Evolutionary conservation across 1,140 invertebrate species (phyloP), one percentile per base, ranked within the genome.

Genomic region (Zaprionus camerounensis): DNA sequence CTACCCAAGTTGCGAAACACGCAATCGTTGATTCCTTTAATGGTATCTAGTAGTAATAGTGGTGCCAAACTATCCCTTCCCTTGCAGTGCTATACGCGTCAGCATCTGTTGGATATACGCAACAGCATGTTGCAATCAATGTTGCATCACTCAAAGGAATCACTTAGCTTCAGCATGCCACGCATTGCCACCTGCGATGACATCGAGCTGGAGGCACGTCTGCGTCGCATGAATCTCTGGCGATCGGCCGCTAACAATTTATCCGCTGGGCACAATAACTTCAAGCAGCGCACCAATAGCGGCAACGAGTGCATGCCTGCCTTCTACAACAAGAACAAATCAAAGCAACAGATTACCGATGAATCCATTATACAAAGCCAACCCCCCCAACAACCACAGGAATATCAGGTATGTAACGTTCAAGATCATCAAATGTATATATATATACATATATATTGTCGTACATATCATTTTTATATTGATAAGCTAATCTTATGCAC

Each of bases 171-270:
- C 17, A 76, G 67, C 2, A 85, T 84, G 74, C 87, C 91, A 6
- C 84, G 78, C n/a, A 92, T 92, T 13, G 91, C 91, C 12, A 92
- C 91, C 44, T 92, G 91, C 28, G 91, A 92, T 69, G 91, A 90
- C 31, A 91, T 92, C n/a, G 91, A 92, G 34, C 51, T 92, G 58
- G 91, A 92, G 64, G 91, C 65, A 1, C 87, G 91, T 3, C 41
- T 92, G 22, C 82, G 88, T 7, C 87, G 91, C n/a, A 76, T 92
- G 61, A 91, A 92, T 66, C 74, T 92, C 5, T 92, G 87, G 87
- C 85, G 85, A 12, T 68, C 24, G 11, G 28, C 56, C 4, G 85
- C 85, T n/a, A 13, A 26, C 44, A 7, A 81, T 82, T n/a, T 34
- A 4, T 12, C 66, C 12, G 1, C 13, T 13, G 57, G 71, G 12